Base-by-base conservation (phyloP, 2,888 invertebrate species). In the Drosophila sordidula region DNA sequence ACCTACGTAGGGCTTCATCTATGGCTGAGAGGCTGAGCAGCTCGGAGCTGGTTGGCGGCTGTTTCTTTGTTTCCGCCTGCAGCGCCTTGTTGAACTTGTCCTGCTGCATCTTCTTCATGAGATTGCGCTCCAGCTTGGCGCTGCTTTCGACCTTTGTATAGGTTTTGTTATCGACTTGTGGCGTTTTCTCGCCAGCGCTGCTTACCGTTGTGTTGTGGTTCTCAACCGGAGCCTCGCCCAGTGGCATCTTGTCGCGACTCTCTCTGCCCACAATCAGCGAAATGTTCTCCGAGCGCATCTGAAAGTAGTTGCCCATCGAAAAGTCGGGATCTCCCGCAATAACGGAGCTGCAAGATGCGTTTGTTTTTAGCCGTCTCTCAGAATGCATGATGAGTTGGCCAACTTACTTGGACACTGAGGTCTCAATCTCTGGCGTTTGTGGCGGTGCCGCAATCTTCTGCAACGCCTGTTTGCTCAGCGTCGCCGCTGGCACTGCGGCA, bases 301-400 rank as follows among this genome's bases (percentile, higher is more conserved):
- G 85, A 46, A 92, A 92, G 57, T 90, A 92, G 14, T 78, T 87
- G 12, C 92, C 92, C 39, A 92, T 69, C 0, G 92, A 92, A 66
- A 91, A 90, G 62, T 92, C 86, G 0, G 89, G 80, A 78, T 91
- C 90, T 6, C 70, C 75, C 0, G 68, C 74, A 49, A 90, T 79
- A 18, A 90, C 70, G 0, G 91, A 90, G 47, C 90, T 91, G 47
- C 38, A 68, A 57, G 1, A 47, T 2, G 16, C 6, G 8, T 9
- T 41, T 25, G n/a, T 29, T 5, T 5, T 42, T 14, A 3, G 2
- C 22, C 3, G 4, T 26, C 1, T 32, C 0, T 11, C 3, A 16
- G 22, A 5, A 14, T 18, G 6, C 0, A 4, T n/a, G 9, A 3
- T 9, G 9, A 8, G 8, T 9, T 29, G 4, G 36, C 8, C 0